Evolutionary conservation across 2,888 invertebrate species (phyloP).

Genomic region (Plebejus melissa): DNA sequence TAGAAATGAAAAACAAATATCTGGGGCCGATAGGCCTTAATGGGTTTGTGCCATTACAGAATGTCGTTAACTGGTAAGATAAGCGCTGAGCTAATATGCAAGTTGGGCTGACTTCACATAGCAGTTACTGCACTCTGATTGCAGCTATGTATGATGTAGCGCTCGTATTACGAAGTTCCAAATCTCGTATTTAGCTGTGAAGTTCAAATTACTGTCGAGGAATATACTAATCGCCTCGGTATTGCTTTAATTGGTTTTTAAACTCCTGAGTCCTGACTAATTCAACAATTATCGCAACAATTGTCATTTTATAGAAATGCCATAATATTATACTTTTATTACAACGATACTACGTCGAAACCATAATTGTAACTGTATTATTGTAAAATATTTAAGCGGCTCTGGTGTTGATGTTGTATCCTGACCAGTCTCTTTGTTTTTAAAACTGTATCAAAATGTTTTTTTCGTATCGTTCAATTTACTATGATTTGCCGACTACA

Average conservation of each 20-base stretch:
- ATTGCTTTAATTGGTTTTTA: too few species aligned
- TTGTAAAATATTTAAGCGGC: not conserved
- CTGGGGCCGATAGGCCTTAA: slow-evolving; percentile 47
- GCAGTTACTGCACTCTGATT: not conserved
- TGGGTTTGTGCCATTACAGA: slow-evolving; percentile 45
- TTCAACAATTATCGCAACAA: too few species aligned
- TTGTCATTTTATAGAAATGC: too few species aligned
- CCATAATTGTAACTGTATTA: too few species aligned
- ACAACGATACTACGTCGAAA: too few species aligned
- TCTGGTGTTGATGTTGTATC: not conserved
- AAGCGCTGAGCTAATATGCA: slow-evolving; percentile 35
- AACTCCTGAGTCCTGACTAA: too few species aligned
- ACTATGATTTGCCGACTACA: not conserved
- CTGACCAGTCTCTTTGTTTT: not conserved
- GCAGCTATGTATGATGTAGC: not conserved
- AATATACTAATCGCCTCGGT: not conserved
- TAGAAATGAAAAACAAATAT: slow-evolving; percentile 47
- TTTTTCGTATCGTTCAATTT: not conserved
- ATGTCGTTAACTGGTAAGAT: slow-evolving; percentile 45
- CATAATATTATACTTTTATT: too few species aligned
- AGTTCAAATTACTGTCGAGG: not conserved
- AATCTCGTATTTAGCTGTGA: not conserved
- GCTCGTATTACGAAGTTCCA: not conserved
- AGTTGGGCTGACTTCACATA: not conserved
- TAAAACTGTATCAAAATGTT: not conserved